Base-by-base conservation (phyloP, 2,888 invertebrate species). In the Hemistola chrysoprasaria region DNA sequence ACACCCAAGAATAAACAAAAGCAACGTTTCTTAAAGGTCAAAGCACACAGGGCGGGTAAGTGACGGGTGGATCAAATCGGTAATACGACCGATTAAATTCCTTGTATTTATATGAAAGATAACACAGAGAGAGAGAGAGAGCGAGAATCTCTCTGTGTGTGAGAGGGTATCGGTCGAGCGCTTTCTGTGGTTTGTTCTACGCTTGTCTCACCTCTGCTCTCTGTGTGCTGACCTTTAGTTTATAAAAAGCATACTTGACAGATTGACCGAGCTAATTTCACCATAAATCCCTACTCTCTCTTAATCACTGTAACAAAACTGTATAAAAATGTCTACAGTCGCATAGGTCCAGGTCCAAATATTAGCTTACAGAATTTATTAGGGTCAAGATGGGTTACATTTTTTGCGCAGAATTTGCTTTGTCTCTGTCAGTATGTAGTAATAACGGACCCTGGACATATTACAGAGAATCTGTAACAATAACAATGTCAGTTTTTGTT, bases 381-480 rank as follows among this genome's bases (percentile, higher is more conserved):
- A 44, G 34, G 43, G 43, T 44, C 38, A 39, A 30, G 34, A 39
- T 30, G 29, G 32, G 30, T 34, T 34, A 22, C 25, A 37, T 33
- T 44, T 38, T 44, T 44, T 44, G 34, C 21, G 25, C 9, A 34
- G 22, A 35, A 44, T 44, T 44, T 30, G 43, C 43, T 44, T 44
- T 44, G 43, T 44, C 38, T 44, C 30, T 44, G 43, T 39, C 34
- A 34, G 8, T 30, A 11, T 31, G 36, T 27, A 29, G 42, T 37
- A 44, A 44, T 44, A 44, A 44, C 38, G 33, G 38, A 44, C 22
- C 8, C 23, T 16, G 30, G 30, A 34, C 22, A 43, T 43, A 35
- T 38, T 29, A 30, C 26, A 1, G 29, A 30, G 30, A 44, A 39
- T 27, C 6, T 44, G 25, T 33, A 23, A 23, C 34, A 25, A 35